Conservation (phyloP, 2,797 vertebrate species). For the Manis crassicaudata region DNA sequence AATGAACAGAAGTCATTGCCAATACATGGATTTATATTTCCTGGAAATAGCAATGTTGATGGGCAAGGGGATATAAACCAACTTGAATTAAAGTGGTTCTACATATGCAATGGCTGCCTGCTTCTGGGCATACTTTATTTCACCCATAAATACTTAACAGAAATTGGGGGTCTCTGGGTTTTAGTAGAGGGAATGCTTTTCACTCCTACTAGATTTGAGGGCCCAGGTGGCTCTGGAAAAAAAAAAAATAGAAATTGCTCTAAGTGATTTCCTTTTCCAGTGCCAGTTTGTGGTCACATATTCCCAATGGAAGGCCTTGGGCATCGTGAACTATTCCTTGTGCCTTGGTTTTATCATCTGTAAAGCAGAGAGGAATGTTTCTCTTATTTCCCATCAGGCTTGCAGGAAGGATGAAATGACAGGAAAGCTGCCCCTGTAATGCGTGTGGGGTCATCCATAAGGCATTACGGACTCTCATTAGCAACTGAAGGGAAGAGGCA, state of each 20-base stretch:
- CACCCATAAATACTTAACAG: neutral
- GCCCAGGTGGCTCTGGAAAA: neutral
- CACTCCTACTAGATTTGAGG: neutral
- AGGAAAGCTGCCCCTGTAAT: neutral
- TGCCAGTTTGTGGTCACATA: neutral
- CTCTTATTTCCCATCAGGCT: neutral
- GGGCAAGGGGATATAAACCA: conserved; percentile 50
- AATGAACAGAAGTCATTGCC: conserved; percentile 1
- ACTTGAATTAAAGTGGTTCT: conserved; percentile 44
- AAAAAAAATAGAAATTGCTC: neutral
- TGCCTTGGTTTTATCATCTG: neutral
- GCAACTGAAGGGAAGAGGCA: neutral
- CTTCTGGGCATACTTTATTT: conserved; percentile 59
- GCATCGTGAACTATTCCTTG: neutral
- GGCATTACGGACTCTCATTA: neutral
- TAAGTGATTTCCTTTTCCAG: conserved; percentile 25
- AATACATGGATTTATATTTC: conserved; percentile 56
- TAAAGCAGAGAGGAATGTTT: neutral
- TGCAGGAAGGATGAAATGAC: neutral
- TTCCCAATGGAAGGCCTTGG: neutral
- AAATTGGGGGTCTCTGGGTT: neutral
- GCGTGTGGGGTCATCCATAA: fast-evolving
- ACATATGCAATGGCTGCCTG: neutral
- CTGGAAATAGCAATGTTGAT: conserved; percentile 53
- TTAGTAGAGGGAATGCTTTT: conserved; percentile 20